Evolutionary conservation across 2,797 vertebrate species (phyloP).

Genomic region (Acanthiza pusilla): DNA sequence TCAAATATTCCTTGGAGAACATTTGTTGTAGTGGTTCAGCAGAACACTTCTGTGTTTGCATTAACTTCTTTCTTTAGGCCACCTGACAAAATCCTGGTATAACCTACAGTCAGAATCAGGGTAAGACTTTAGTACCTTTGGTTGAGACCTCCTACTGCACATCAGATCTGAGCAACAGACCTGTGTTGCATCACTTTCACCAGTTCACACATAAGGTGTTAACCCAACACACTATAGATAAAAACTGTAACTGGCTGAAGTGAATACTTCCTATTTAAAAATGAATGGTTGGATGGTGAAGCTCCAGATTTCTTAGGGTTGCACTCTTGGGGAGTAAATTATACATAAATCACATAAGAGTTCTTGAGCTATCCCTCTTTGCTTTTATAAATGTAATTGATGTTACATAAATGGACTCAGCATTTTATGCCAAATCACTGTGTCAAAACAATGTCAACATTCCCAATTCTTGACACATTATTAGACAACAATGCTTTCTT

Average conservation of each 20-base stretch:
- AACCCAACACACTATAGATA: not conserved
- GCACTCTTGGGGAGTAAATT: not conserved
- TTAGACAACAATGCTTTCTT: not conserved
- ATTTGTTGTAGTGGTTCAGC: not conserved
- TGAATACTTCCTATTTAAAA: not conserved
- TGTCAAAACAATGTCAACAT: not conserved
- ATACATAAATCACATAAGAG: not conserved
- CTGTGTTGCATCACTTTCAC: not conserved
- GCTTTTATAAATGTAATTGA: not conserved
- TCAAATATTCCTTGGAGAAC: not conserved
- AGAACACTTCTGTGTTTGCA: not conserved
- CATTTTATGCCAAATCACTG: not conserved
- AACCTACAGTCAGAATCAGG: not conserved
- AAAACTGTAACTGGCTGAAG: not conserved
- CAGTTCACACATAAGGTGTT: fast-evolving
- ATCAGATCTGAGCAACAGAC: not conserved
- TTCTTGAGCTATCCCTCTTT: not conserved
- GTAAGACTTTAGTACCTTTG: not conserved
- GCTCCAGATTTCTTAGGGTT: not conserved
- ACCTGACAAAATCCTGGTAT: not conserved
- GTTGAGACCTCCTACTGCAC: not conserved
- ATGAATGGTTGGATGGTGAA: not conserved
- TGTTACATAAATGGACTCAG: not conserved
- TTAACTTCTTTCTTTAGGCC: not conserved
- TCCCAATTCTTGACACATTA: not conserved